Conservation (phyloP, 2,113 vertebrate genomes). For the Thamnophis sirtalis region DNA sequence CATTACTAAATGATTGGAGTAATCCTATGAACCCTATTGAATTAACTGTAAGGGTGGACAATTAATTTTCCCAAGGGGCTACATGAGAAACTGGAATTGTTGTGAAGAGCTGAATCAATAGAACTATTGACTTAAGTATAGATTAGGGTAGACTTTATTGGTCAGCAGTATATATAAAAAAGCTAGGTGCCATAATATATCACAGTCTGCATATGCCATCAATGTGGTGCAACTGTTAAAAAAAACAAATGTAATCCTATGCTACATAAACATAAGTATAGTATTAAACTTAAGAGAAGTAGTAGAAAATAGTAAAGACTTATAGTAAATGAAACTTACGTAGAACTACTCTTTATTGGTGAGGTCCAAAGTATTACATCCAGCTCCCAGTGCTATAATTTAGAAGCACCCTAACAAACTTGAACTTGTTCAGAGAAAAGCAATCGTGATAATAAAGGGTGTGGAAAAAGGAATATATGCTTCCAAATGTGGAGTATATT, state of each 20-base stretch:
- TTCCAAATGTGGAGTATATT: not conserved
- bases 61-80: not conserved
- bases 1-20: not conserved
- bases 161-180: not conserved
- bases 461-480: not conserved
- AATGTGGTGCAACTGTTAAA: not conserved
- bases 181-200: not conserved
- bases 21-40: not conserved
- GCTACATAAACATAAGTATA: not conserved
- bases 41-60: not conserved
- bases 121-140: not conserved
- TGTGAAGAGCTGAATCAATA: not conserved
- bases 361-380: not conserved
- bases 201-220: not conserved
- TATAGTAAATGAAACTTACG: too few relatives aligned
- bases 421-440: not conserved
- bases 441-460: not conserved
- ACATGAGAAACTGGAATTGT: not conserved
- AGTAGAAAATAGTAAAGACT: too few relatives aligned
- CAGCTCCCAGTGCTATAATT: not conserved
- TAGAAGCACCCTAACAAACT: not conserved
- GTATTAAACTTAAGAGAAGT: not conserved
- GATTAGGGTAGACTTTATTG: not conserved
- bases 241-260: not conserved
- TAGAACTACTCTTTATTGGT: not conserved